Evolutionary conservation across 2,113 vertebrate genomes (phyloP).

Genomic region (Anolis sagrei): DNA sequence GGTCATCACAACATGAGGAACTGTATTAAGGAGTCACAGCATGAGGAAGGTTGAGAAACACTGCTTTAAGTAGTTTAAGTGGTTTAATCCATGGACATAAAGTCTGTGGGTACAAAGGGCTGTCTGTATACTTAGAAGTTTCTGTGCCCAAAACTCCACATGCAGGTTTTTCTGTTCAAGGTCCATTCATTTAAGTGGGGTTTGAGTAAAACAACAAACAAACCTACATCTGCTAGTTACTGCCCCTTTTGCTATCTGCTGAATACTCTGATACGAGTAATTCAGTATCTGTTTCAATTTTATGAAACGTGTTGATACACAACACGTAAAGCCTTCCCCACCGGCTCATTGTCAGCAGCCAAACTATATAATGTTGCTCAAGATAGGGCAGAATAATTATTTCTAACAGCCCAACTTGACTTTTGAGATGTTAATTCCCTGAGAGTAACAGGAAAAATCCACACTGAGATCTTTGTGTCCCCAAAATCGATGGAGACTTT

Average conservation of each 20-base stretch:
- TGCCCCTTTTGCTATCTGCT: not conserved
- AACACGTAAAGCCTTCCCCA: not conserved
- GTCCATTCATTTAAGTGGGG: not conserved
- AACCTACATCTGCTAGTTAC: no score
- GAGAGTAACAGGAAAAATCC: conserved; percentile 20
- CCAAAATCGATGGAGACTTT: conserved; percentile 20
- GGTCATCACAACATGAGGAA: no score
- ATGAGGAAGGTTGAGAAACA: no score
- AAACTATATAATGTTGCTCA: not conserved
- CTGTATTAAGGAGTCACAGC: no score
- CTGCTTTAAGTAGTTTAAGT: no score
- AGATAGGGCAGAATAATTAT: not conserved
- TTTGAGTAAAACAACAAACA: not conserved
- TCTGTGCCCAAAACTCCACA: not conserved
- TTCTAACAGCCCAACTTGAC: not conserved
- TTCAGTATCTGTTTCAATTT: not conserved
- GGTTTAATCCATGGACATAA: no score
- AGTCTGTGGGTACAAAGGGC: no score
- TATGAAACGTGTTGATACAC: not conserved
- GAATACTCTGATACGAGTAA: not conserved
- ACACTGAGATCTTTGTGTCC: not conserved
- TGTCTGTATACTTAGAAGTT: no score
- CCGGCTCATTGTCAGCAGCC: not conserved
- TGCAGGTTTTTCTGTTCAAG: no score
- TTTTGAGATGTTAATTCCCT: not conserved